Percentiles rank a stretch among this genome's conserved stretches.
phyloP scores from a whole-genome alignment of 2,888 invertebrate species.

The Nymphalis c-album region DNA sequence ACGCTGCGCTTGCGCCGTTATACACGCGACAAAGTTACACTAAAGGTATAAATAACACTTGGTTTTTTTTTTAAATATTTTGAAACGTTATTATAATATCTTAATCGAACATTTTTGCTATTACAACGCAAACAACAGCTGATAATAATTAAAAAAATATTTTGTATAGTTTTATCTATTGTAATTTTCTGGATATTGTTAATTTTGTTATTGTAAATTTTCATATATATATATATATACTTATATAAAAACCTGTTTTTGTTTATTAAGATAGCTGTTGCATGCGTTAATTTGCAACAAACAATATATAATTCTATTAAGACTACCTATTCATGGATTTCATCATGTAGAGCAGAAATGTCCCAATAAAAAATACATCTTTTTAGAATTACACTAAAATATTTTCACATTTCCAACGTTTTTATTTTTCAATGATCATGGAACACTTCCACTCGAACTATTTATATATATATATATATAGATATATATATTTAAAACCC shows the following conservation, averaged over 20 bases:
- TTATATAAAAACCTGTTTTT: not conserved
- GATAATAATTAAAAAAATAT: slow-evolving; percentile 1
- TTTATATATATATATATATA: slow-evolving; percentile 13
- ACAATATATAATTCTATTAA: slow-evolving; percentile 26
- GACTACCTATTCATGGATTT: slow-evolving; percentile 26
- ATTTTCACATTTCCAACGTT: slow-evolving; percentile 12
- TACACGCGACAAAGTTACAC: slow-evolving; percentile 8
- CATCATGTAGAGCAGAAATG: slow-evolving; percentile 7
- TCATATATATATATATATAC: not conserved
- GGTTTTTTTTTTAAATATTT: not conserved
- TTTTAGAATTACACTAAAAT: slow-evolving; percentile 13
- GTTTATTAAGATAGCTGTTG: not conserved
- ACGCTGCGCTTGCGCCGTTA: slow-evolving; percentile 9
- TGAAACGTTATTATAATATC: not conserved
- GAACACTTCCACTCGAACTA: slow-evolving; percentile 8
- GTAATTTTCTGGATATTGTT: not conserved
- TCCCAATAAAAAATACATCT: slow-evolving; percentile 11
- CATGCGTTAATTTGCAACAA: not conserved
- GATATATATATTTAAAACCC: slow-evolving; percentile 26
- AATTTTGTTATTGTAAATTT: slow-evolving; percentile 4
- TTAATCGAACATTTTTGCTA: slow-evolving; percentile 5
- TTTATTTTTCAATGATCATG: not conserved
- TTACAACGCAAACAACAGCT: slow-evolving; percentile 5
- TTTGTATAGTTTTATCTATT: slow-evolving; percentile 8
- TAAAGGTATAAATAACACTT: slow-evolving; percentile 8